These are phyloP conservation scores for Epizoanthus ramosus DNA, from an alignment of 92 coral and sea anemone species.

Conservation along the genomic window DNA sequence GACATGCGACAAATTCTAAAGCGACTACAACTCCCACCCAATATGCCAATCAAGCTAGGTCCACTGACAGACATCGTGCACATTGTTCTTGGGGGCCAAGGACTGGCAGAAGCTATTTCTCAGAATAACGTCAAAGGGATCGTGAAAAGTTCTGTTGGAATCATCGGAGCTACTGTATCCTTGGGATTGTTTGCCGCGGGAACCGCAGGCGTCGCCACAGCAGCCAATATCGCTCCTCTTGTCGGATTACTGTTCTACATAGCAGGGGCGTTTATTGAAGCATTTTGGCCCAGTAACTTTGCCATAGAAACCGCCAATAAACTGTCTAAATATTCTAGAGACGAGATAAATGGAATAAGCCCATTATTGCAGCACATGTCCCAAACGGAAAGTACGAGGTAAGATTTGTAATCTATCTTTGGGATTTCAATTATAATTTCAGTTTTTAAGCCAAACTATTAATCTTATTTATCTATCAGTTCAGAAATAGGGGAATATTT, in stretches of 20 bases:
- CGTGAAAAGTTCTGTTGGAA: no score
- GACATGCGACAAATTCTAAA: slow-evolving; percentile 3
- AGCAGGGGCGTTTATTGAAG: not conserved
- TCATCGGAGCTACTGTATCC: no score
- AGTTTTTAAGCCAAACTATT: no score
- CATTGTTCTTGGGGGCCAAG: no score
- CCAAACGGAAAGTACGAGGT: no score
- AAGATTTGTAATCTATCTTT: no score
- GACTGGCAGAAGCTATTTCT: no score
- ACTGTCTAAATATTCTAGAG: slow-evolving; percentile 45
- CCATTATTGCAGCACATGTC: slow-evolving; percentile 23
- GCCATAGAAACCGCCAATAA: slow-evolving; percentile 61
- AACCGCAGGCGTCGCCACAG: not conserved
- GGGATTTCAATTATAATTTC: no score
- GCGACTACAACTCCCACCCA: slow-evolving; percentile 1
- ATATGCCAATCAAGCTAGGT: not conserved
- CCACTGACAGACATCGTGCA: no score
- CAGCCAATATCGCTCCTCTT: slow-evolving; percentile 25
- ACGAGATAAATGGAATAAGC: slow-evolving; percentile 42
- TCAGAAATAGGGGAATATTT: no score
- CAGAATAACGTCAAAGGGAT: no score
- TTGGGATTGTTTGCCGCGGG: not conserved
- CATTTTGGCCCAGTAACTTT: slow-evolving; percentile 48
- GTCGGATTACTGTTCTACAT: slow-evolving; percentile 47
- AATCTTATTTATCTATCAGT: no score